Conservation (phyloP, 2,888 invertebrate genomes). For the Cinara cedri region DNA sequence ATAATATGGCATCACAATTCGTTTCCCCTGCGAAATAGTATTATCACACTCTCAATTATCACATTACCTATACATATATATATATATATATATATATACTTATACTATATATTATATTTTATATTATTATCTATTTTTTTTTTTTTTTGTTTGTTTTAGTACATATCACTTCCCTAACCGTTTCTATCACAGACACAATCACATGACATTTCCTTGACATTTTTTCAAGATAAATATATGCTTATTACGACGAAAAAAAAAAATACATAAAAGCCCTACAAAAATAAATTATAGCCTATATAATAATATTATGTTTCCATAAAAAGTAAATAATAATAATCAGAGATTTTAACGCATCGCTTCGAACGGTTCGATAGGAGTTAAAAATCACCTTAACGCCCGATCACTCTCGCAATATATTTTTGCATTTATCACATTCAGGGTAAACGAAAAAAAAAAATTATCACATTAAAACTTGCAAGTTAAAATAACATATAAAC, state of each 20-base stretch:
- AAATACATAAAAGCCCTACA: conserved; percentile 40
- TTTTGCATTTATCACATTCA: conserved; percentile 51
- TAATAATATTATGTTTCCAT: conserved; percentile 32
- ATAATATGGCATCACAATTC: conserved; percentile 4
- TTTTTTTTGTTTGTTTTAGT: conserved; percentile 9
- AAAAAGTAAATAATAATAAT: conserved; percentile 30
- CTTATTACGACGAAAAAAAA: conserved; percentile 37
- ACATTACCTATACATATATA: conserved; percentile 15
- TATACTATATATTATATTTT: conserved; percentile 8
- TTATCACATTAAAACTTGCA: conserved; percentile 53
- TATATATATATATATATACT: conserved; percentile 12
- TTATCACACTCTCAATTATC: conserved; percentile 37
- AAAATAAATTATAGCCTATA: conserved; percentile 38
- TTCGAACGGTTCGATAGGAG: neutral
- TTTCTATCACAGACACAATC: conserved; percentile 56
- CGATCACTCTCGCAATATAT: conserved; percentile 25
- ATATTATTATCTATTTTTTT: conserved; percentile 42
- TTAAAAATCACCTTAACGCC: conserved; percentile 8
- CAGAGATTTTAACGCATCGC: conserved; percentile 12
- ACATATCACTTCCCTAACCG: conserved; percentile 42
- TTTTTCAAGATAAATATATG: conserved; percentile 53
- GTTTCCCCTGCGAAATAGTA: conserved; percentile 1
- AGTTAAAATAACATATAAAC: conserved; percentile 42
- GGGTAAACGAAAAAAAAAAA: conserved; percentile 14
- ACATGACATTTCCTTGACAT: conserved; percentile 55